Conservation (phyloP, 2,797 vertebrate genomes). For the Spinus olivaceus region DNA sequence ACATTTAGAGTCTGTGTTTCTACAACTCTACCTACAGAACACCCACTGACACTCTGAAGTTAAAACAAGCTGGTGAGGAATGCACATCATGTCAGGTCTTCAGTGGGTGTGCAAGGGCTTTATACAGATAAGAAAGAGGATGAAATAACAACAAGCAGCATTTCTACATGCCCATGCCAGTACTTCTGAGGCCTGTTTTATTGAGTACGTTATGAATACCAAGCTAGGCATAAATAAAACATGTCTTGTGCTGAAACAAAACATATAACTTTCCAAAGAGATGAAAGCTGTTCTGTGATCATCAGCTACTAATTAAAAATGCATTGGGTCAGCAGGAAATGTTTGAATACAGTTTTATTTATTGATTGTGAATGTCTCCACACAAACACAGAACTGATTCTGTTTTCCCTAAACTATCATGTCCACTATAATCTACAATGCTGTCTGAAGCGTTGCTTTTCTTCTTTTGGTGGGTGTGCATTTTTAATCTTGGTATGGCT, state of each 20-base stretch:
- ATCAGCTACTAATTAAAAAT: constrained; percentile 39
- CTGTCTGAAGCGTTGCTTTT: background rate
- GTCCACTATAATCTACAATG: background rate
- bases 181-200: background rate
- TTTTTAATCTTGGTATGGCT: background rate
- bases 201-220: background rate
- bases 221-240: constrained; percentile 38
- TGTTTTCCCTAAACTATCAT: background rate
- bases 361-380: background rate
- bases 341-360: background rate
- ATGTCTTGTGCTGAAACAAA: background rate
- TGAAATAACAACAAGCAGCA: background rate
- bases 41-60: background rate
- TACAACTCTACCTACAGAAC: background rate
- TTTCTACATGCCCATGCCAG: background rate
- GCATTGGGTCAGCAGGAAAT: constrained; percentile 10
- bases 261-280: background rate
- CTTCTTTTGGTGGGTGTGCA: background rate
- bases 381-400: background rate
- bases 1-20: background rate
- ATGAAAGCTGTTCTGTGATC: constrained; percentile 24
- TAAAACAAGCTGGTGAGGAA: background rate
- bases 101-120: fast-evolving
- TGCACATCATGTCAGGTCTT: background rate
- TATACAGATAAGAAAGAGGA: background rate